These are phyloP conservation scores for Aphodius granarius DNA, from an alignment of 2,888 invertebrate species.

Conservation along the genomic window DNA sequence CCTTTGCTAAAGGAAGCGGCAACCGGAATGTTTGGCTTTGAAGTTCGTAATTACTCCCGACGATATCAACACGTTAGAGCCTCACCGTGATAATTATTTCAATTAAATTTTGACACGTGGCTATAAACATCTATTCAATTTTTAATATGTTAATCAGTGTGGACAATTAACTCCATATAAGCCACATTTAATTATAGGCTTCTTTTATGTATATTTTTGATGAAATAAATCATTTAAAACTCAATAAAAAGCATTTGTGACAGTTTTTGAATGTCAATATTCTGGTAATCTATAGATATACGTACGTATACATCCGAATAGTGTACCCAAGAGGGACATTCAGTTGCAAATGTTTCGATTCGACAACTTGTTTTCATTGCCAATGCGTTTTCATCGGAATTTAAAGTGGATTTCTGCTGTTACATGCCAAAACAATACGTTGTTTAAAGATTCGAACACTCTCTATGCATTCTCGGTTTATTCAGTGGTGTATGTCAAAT, in stretches of 20 bases:
- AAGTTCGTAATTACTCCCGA: not conserved
- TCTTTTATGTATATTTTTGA: not conserved
- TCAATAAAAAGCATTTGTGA: not conserved
- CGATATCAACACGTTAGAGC: not conserved
- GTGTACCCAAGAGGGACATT: not conserved
- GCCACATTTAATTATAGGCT: not conserved
- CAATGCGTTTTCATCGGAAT: not conserved
- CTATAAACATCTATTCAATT: not conserved
- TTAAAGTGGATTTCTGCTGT: not conserved
- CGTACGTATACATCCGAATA: not conserved
- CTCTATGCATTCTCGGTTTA: too few relatives aligned
- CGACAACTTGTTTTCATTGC: not conserved
- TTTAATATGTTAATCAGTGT: too few relatives aligned
- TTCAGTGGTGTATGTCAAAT: too few relatives aligned
- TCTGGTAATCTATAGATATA: not conserved
- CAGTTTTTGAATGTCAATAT: not conserved
- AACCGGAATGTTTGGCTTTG: not conserved
- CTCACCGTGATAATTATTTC: not conserved
- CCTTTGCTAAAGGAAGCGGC: not conserved
- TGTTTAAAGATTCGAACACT: not conserved
- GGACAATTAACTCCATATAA: too few relatives aligned
- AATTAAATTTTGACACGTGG: not conserved
- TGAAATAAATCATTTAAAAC: not conserved
- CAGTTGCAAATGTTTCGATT: not conserved
- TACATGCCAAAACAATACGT: not conserved